Evolutionary conservation across 2,113 vertebrate species (phyloP), one percentile per base, ranked within the genome.

Genomic region (Tauraco erythrolophus): DNA sequence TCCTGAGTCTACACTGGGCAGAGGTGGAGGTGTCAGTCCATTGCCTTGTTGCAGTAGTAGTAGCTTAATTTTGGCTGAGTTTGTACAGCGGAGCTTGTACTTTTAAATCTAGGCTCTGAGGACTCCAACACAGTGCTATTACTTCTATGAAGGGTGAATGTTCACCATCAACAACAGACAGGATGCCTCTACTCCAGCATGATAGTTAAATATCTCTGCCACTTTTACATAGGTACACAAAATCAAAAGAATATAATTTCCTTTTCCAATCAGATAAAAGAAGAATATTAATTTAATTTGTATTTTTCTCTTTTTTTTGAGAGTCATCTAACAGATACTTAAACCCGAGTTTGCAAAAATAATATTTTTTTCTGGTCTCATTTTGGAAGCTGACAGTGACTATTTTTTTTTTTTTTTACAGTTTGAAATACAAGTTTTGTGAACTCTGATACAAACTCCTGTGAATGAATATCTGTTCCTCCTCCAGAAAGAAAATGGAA

Each of bases 111-210:
- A 27, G 23, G 15, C 18, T 35, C 77, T 60, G 50, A 87, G 30
- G 58, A 48, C 27, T 65, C 21, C 27, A 57, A 6, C 3, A 14
- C n/a, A 60, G 56, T 0, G 0, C 14, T 76, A 21, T 19, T 16
- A 27, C 16, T 69, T 43, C 11, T 21, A 27, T 13, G 54, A 84
- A 72, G 35, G 31, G 21, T 35, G 56, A 65, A 33, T 10, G 14
- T 3, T 15, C 41, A 50, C 25, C 21, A 54, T 6, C 65, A 92
- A 3, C 13, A 54, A 3, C 21, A 51, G 23, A 11, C 13, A 61
- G 8, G 10, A 56, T 21, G 15, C 5, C 8, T 37, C 31, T 74
- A 7, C 43, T 79, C 13, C 43, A 66, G 25, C 28, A 28, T 28
- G 37, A 60, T 25, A 21, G 17, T 7, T 68, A 43, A 35, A 17